These are phyloP conservation scores for Bambusicola thoracicus DNA, from an alignment of 2,113 vertebrate genomes.

Conservation along the genomic window DNA sequence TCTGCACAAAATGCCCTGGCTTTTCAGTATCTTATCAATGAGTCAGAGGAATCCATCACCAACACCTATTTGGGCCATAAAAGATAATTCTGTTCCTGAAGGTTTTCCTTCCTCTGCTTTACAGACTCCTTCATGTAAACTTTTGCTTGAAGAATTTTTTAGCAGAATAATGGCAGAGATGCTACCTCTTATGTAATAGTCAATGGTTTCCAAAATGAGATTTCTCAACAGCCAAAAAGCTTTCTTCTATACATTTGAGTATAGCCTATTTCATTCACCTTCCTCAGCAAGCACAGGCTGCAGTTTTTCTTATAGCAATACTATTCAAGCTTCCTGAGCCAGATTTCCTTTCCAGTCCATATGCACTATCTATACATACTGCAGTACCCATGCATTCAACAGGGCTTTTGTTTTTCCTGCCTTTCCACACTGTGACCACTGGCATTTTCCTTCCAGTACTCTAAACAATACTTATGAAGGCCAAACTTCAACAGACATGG, in stretches of 20 bases:
- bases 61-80: slow-evolving; percentile 8
- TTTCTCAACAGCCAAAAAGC: neutral
- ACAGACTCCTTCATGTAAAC: neutral
- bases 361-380: fast-evolving
- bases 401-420: neutral
- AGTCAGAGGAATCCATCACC: neutral
- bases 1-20: neutral
- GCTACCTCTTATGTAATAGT: neutral
- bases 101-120: neutral
- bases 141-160: neutral
- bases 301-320: neutral
- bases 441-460: neutral
- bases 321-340: neutral
- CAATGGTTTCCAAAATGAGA: neutral
- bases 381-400: fast-evolving
- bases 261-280: neutral
- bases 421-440: neutral
- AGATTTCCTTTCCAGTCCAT: fast-evolving
- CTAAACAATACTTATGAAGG: neutral
- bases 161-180: neutral
- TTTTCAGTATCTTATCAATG: slow-evolving; percentile 26
- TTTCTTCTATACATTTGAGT: neutral
- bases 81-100: neutral
- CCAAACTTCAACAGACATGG: neutral
- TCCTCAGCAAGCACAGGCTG: neutral